Conservation (phyloP, 2,113 vertebrate species). For the Halcyon malimbica region DNA sequence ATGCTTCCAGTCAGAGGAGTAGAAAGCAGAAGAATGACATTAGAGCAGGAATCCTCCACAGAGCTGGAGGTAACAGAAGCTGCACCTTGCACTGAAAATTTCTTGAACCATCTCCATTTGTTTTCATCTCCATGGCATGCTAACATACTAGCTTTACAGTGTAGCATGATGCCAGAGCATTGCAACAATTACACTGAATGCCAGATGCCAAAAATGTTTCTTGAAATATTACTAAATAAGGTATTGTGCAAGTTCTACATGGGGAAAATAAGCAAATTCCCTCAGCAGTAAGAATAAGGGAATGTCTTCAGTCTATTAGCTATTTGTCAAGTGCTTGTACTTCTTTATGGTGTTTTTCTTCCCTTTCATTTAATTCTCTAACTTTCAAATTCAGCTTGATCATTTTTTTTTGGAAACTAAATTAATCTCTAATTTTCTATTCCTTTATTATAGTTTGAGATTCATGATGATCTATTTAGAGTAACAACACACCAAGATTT, state of each 20-base stretch:
- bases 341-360: neutral
- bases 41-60: neutral
- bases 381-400: neutral
- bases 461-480: neutral
- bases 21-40: neutral
- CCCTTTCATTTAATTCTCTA: conserved; percentile 5
- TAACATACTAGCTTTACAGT: neutral
- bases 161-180: conserved; percentile 5
- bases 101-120: neutral
- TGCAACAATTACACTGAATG: neutral
- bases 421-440: neutral
- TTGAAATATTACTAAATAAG: conserved; percentile 63
- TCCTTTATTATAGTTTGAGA: neutral
- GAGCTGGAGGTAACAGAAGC: neutral
- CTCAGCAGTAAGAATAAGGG: neutral
- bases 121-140: neutral
- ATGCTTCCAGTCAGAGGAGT: neutral
- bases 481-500: neutral
- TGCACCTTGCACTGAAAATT: neutral
- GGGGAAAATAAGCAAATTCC: conserved; percentile 20
- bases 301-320: neutral
- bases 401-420: neutral
- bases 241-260: neutral
- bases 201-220: conserved; percentile 42
- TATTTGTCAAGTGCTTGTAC: neutral